Percentiles rank a stretch among this genome's conserved stretches.
phyloP scores from a whole-genome alignment of 2,113 vertebrate species.

The Chaetops frenatus region DNA sequence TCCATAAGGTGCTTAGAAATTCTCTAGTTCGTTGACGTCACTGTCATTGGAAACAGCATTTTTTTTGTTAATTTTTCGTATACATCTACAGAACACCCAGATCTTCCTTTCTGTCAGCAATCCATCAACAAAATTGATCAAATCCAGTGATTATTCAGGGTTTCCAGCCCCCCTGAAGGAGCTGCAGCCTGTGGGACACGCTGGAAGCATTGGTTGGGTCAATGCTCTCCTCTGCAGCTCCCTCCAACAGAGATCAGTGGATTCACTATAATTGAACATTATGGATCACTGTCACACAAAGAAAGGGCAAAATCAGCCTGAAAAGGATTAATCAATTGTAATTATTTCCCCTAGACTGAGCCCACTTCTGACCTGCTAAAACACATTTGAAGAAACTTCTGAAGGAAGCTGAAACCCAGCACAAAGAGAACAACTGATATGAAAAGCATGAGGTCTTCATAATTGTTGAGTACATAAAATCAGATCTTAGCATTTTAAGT shows the following conservation, averaged over 20 bases:
- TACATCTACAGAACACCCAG: neutral
- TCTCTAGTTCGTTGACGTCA: neutral
- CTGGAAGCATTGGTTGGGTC: fast-evolving
- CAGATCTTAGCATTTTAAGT: neutral
- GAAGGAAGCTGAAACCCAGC: neutral
- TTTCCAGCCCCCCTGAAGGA: neutral
- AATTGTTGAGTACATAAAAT: neutral
- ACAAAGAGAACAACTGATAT: neutral
- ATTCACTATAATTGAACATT: neutral
- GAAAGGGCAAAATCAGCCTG: neutral
- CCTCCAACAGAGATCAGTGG: neutral
- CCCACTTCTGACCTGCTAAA: neutral
- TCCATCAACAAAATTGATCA: neutral
- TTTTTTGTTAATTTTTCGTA: neutral
- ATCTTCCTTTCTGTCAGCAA: neutral
- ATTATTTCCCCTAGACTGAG: neutral
- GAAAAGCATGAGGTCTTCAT: neutral
- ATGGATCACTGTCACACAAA: neutral
- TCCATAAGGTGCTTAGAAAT: neutral
- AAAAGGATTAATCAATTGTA: neutral
- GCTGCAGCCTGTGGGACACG: fast-evolving
- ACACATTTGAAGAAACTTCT: neutral
- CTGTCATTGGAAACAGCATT: neutral
- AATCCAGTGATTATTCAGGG: neutral
- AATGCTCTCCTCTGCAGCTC: neutral